These are phyloP conservation scores for Nematopogon swammerdamellus DNA, from an alignment of 2,888 invertebrate species.

Conservation along the genomic window DNA sequence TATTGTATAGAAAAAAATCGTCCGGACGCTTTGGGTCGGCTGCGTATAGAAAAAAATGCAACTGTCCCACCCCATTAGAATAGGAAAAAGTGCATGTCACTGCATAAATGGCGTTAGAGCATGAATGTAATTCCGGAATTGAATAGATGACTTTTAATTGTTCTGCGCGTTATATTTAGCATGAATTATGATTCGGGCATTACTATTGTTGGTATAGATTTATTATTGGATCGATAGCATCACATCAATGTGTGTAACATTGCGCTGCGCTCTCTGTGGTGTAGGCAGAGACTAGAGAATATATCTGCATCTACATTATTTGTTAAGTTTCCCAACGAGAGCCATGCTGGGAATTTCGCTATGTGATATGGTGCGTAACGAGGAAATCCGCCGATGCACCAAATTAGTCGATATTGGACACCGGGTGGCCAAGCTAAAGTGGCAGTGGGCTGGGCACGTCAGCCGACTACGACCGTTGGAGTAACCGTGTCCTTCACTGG, in stretches of 20 bases:
- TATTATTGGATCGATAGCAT: background rate
- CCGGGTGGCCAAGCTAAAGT: too few species aligned
- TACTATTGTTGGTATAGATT: background rate
- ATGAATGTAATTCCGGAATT: constrained; percentile 51
- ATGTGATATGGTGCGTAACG: too few species aligned
- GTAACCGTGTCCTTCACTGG: too few species aligned
- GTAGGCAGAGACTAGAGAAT: too few species aligned
- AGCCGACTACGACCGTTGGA: too few species aligned
- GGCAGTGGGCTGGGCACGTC: too few species aligned
- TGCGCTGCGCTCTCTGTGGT: too few species aligned
- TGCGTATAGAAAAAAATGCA: constrained; percentile 38
- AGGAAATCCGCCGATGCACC: too few species aligned
- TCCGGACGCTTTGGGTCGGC: constrained; percentile 19
- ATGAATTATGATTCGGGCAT: constrained; percentile 33
- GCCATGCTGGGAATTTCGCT: too few species aligned
- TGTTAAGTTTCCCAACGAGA: too few species aligned
- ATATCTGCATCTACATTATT: too few species aligned
- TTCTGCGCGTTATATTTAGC: constrained; percentile 45
- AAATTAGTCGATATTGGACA: too few species aligned
- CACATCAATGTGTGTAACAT: background rate
- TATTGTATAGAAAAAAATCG: constrained; percentile 30
- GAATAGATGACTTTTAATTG: constrained; percentile 55
- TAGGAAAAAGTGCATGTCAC: constrained; percentile 55
- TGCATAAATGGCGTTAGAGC: constrained; percentile 48
- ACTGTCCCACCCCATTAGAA: constrained; percentile 54